Base-by-base conservation (phyloP, 2,113 vertebrate genomes). In the Tragelaphus buxtoni region DNA sequence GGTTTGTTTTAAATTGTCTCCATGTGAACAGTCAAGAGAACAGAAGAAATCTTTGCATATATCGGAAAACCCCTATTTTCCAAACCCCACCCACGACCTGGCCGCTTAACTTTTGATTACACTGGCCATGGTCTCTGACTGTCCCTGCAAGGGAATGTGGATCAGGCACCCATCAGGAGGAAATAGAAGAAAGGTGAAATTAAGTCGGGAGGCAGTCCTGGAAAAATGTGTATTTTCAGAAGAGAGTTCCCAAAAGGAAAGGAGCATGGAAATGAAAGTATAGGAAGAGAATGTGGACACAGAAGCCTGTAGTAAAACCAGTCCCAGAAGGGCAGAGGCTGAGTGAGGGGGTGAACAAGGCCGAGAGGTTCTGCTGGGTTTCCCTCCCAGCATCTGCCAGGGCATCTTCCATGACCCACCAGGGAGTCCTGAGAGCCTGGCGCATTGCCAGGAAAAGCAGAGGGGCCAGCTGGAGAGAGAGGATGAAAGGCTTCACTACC, bases 171-270 rank as follows among this genome's bases (percentile, higher is more conserved):
- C 45, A 35, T 32, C 2, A 47, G 83, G 69, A 61, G 32, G 72
- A 88, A 85, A 32, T 11, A 47, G 39, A 79, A 65, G 39, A 35
- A 72, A 82, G 55, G 42, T 42, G 6, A 32, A 11, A n/a, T 69
- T 26, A 60, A 49, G 32, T 13, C 30, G 6, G 35, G 51, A 74
- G 35, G 60, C 49, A 56, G 11, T 30, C 61, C 94, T 91, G 74
- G 55, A n/a, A 49, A 82, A 86, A 65, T 39, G 47, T 28, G 20
- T 47, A 32, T 87, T 91, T 77, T 42, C 74, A 56, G 35, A 87
- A 51, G 39, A 79, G 26, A 51, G 10, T 81, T 76, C 58, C 51
- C 11, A 20, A 93, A 95, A 96, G 45, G 47, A 83, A 79, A 79
- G 84, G 28, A 24, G 20, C 92, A 74, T 35, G 35, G 47, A 45